These are phyloP conservation scores for Bombus haemorrhoidalis DNA, from an alignment of 1,140 invertebrate species.

Conservation along the genomic window DNA sequence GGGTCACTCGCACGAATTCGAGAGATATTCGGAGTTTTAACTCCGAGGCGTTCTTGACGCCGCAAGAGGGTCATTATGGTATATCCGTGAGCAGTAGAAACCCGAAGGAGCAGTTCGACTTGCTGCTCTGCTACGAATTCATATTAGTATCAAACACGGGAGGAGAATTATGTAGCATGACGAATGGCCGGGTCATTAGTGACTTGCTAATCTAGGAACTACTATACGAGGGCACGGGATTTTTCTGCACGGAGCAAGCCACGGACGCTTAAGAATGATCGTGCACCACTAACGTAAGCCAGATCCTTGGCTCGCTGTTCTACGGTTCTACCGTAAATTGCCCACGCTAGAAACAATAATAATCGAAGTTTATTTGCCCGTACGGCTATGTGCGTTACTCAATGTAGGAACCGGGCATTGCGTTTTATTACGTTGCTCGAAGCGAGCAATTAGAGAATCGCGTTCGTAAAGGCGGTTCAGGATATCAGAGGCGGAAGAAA, in stretches of 20 bases:
- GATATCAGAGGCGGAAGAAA: no score
- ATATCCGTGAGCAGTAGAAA: background rate
- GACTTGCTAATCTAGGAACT: slow-evolving; percentile 43
- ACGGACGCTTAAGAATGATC: background rate
- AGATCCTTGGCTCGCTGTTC: background rate
- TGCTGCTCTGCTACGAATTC: background rate
- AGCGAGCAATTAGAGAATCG: slow-evolving; percentile 25
- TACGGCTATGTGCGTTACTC: background rate
- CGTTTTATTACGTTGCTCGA: background rate
- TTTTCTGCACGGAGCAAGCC: background rate
- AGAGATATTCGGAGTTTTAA: slow-evolving; percentile 5
- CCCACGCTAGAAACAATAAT: slow-evolving; percentile 16
- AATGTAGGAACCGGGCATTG: background rate
- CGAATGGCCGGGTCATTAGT: slow-evolving; percentile 45
- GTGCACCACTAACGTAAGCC: background rate
- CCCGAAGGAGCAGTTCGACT: background rate
- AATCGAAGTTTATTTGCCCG: slow-evolving; percentile 27
- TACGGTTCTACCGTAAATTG: slow-evolving; percentile 22
- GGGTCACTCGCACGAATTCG: slow-evolving; percentile 54
- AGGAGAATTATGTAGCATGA: slow-evolving; percentile 31
- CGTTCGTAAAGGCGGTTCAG: background rate
- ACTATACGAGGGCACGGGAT: slow-evolving; percentile 3
- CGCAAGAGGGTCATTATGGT: background rate
- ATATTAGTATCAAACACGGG: slow-evolving; percentile 27
- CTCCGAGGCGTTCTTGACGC: background rate